These are phyloP conservation scores for Callithrix jacchus DNA, from an alignment of 2,113 vertebrate species.

Conservation along the genomic window DNA sequence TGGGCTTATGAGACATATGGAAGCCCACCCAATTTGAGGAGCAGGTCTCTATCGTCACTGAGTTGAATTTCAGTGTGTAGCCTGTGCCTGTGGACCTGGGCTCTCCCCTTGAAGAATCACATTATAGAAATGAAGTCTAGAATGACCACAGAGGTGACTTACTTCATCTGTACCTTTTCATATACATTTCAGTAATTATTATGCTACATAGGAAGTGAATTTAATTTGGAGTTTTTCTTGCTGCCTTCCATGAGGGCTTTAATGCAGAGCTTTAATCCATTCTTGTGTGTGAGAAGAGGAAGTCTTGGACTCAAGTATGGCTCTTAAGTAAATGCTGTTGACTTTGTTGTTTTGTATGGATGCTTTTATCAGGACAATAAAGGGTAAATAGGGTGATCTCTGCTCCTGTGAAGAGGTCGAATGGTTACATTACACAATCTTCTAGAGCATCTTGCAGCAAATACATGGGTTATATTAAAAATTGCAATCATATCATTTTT, in stretches of 20 bases:
- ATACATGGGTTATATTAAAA: slow-evolving; percentile 90
- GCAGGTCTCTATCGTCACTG: not conserved
- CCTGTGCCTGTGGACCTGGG: not conserved
- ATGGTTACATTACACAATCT: slow-evolving; percentile 85
- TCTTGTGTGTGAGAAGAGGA: not conserved
- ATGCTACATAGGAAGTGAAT: not conserved
- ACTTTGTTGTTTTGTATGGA: slow-evolving; percentile 72
- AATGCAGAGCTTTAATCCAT: not conserved
- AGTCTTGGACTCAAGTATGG: slow-evolving; percentile 4
- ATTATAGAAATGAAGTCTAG: not conserved
- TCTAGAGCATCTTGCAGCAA: slow-evolving; percentile 85
- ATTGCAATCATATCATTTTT: slow-evolving; percentile 89
- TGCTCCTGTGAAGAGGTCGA: slow-evolving; percentile 82
- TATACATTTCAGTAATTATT: not conserved
- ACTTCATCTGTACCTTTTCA: not conserved
- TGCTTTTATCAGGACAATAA: slow-evolving; percentile 83
- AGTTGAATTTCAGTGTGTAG: not conserved
- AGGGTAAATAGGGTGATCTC: slow-evolving; percentile 83
- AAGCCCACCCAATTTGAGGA: not conserved
- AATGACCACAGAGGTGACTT: not conserved
- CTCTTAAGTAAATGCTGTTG: slow-evolving; percentile 71
- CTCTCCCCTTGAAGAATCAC: not conserved
- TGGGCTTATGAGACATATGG: not conserved
- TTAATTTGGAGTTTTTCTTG: not conserved
- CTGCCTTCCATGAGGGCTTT: not conserved